Base-by-base conservation (phyloP, 2,888 invertebrate genomes). In the Dendrolimus pini region DNA sequence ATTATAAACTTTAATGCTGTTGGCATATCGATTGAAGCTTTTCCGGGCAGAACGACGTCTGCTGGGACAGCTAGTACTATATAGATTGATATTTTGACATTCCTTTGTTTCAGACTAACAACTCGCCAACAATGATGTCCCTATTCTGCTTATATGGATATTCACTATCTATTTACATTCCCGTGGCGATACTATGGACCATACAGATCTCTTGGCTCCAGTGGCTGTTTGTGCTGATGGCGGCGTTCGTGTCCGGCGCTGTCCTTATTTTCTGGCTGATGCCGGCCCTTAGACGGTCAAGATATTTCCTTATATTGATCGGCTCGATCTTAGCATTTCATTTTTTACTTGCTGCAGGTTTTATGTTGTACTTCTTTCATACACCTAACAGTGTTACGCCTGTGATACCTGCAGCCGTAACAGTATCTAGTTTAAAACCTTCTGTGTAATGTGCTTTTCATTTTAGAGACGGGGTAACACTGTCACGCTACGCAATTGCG, bases 111-210 rank as follows among this genome's bases (percentile, higher is more conserved):
- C 85, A 93, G 86, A 80, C 89, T 9, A 80, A 89, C 18, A 86
- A 89, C 41, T 85, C 92, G 0, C 94, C 95, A 18, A 93, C 95
- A 18, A 91, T 97, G 76, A 91, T 98, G 67, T 97, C 99, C 65
- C 92, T 99, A 9, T 93, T 99, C 76, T 98, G 98, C 80, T 92
- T 98, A 9, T 99, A 99, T 77, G 99, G 99, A 9, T 99, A 99
- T 83, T 98, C 98, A 0, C 89, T 99, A 55, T 94, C 97, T 47
- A 96, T 98, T 73, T 99, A 97, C 85, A 94, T 99, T 73, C 99
- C 99, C 7, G 95, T 98, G 9, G 96, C 98, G 2, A 93, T 98
- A 64, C 89, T 99, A 53, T 98, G 98, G 97, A 94, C 97, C 0
- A 96, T 99, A 70, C 96, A 95, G 81, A 92, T 94, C 12, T 92